Evolutionary conservation across 2,888 invertebrate species (phyloP).

Genomic region (Tenthredo distinguenda): DNA sequence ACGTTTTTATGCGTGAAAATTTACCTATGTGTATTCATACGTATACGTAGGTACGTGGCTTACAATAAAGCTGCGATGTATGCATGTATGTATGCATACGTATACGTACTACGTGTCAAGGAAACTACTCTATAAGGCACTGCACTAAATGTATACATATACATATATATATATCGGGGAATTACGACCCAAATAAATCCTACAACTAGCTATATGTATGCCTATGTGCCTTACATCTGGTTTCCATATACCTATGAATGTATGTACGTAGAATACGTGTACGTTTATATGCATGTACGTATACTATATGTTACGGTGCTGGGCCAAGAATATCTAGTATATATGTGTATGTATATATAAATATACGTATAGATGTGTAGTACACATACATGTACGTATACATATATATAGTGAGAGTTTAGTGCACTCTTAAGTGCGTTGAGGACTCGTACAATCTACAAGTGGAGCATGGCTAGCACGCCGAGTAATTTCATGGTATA

Average conservation of each 20-base stretch:
- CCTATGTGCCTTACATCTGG: conserved; percentile 19
- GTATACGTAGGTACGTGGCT: background rate
- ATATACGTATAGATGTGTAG: background rate
- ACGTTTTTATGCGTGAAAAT: background rate
- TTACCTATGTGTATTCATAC: background rate
- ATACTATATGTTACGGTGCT: background rate
- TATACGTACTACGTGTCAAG: background rate
- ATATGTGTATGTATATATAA: background rate
- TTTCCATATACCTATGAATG: background rate
- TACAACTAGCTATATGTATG: background rate
- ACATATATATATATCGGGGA: background rate
- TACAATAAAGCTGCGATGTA: background rate
- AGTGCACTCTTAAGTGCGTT: conserved; percentile 36
- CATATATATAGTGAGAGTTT: background rate
- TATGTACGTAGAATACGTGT: background rate
- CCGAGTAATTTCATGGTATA: conserved; percentile 32
- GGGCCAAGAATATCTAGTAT: conserved; percentile 8
- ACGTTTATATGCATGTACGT: background rate
- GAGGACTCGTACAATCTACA: conserved; percentile 31
- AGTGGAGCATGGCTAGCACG: conserved; percentile 15
- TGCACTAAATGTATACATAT: background rate
- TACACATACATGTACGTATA: background rate
- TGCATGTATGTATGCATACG: background rate
- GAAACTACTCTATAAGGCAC: background rate
- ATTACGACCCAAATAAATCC: conserved; percentile 48